Percentiles rank a stretch among this genome's conserved stretches.
These are phyloP conservation scores for Apostichopus californicus DNA, from an alignment of 35 echinoderm and acorn worm species.

Conservation along the genomic window DNA sequence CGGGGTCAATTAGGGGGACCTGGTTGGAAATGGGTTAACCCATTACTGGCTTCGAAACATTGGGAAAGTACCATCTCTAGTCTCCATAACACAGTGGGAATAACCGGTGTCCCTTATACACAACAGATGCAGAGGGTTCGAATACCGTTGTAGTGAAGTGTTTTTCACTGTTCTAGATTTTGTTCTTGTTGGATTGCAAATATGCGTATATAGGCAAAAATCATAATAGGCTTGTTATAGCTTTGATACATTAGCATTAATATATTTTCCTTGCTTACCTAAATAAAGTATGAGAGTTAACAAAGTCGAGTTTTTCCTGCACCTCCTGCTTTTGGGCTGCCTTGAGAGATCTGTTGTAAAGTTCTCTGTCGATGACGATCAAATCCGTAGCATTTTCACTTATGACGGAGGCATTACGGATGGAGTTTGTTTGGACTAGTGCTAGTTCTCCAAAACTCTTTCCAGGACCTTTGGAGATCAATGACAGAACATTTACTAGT, in stretches of 20 bases:
- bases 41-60: no score
- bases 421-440: conserved; percentile 76
- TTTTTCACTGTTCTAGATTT: no score
- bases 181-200: neutral
- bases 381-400: conserved; percentile 73
- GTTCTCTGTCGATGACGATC: conserved; percentile 84
- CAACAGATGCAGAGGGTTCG: no score
- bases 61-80: no score
- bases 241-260: neutral
- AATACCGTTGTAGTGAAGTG: no score
- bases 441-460: conserved; percentile 98
- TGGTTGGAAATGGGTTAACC: no score
- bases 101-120: no score
- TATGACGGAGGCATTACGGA: conserved; percentile 86
- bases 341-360: conserved; percentile 91
- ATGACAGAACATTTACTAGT: no score
- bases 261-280: conserved; percentile 48
- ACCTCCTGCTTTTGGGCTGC: conserved; percentile 93
- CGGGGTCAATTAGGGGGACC: no score
- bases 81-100: no score
- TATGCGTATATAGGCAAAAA: no score
- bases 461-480: conserved; percentile 61
- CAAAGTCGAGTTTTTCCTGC: conserved; percentile 83
- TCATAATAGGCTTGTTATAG: neutral
- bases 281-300: conserved; percentile 73